A percentile compares a stretch with the other conserved stretches of the same genome.
Evolutionary conservation across 2,888 invertebrate genomes (phyloP).

Genomic region (Drosophila multiciliata): DNA sequence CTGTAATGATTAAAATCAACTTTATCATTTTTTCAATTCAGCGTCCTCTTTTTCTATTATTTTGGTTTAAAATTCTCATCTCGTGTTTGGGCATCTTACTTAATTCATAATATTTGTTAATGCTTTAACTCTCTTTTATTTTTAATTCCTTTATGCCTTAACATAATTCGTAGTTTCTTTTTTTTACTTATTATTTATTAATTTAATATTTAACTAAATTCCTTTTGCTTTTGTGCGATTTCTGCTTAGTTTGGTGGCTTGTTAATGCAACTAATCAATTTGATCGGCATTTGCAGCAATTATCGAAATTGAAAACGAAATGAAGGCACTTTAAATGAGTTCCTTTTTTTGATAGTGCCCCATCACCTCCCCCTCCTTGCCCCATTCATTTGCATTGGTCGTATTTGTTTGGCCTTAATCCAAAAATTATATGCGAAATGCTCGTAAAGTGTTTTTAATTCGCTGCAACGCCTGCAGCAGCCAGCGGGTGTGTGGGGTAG

Average conservation of each 20-base stretch:
- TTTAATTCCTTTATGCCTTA: no score
- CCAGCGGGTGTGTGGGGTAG: not conserved
- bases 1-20: not conserved
- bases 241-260: not conserved
- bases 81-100: no score
- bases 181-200: no score
- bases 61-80: no score
- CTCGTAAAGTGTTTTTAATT: slow-evolving; percentile 73
- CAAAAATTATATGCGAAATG: slow-evolving; percentile 72
- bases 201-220: not conserved
- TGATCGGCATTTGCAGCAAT: slow-evolving; percentile 49
- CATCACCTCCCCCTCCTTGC: not conserved
- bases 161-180: no score
- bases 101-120: no score
- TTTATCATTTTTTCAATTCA: not conserved
- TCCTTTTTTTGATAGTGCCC: slow-evolving; percentile 7
- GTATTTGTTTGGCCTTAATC: slow-evolving; percentile 59
- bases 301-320: slow-evolving; percentile 68
- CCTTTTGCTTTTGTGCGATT: not conserved
- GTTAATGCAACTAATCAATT: slow-evolving; percentile 47
- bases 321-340: slow-evolving; percentile 65
- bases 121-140: no score
- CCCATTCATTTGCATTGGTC: not conserved
- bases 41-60: not conserved
- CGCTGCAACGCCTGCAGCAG: slow-evolving; percentile 43